phyloP scores from a whole-genome alignment of 2,797 vertebrate genomes.

The Pseudochirops corinnae region DNA sequence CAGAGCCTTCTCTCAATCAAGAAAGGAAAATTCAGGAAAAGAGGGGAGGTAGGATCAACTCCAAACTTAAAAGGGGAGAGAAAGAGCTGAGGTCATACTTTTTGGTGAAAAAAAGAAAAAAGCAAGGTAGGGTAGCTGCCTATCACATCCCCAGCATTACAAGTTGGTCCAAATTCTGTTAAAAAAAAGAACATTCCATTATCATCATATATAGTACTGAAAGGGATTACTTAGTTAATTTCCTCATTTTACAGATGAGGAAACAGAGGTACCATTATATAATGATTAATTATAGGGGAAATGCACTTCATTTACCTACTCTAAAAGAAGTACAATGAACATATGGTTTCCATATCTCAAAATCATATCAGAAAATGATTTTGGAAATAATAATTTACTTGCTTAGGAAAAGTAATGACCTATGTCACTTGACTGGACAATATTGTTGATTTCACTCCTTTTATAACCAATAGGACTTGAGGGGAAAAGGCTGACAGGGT shows the following conservation, averaged over 20 bases:
- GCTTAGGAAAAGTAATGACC: slow-evolving; percentile 20
- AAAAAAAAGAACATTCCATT: background rate
- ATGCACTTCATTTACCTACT: background rate
- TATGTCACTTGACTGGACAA: background rate
- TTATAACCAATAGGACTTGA: background rate
- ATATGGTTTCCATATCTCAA: background rate
- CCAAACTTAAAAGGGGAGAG: background rate
- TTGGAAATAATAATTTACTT: slow-evolving; percentile 26
- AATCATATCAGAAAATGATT: slow-evolving; percentile 25
- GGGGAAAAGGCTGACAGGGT: background rate
- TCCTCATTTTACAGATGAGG: background rate
- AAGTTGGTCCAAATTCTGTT: background rate
- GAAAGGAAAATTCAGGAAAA: background rate
- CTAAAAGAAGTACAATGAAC: background rate
- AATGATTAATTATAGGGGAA: background rate
- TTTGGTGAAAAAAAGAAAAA: background rate
- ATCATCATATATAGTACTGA: background rate
- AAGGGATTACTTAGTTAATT: background rate
- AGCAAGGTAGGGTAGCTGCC: background rate
- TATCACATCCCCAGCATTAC: background rate
- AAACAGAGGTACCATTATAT: background rate
- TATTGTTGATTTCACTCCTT: background rate
- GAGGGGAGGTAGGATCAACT: background rate
- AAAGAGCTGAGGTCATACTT: background rate
- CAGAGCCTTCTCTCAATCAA: background rate